A percentile compares a stretch with the other conserved stretches of the same genome.
Conservation (phyloP, 2,113 vertebrate species). For the Pseudopodoces humilis region DNA sequence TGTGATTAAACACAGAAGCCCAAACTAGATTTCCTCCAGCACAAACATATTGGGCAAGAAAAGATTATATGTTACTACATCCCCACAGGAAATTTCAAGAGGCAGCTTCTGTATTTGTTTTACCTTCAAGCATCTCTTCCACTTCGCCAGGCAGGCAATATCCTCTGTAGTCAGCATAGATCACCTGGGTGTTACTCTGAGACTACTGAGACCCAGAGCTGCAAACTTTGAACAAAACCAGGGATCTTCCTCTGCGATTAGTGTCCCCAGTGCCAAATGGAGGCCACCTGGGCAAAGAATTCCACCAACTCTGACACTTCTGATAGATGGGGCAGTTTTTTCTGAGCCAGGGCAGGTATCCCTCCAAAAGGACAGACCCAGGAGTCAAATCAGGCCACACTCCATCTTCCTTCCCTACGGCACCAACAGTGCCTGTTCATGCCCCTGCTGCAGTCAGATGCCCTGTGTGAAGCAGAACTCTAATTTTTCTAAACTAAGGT, state of each 20-base stretch:
- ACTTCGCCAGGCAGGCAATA: neutral
- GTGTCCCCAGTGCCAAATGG: neutral
- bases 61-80: neutral
- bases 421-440: neutral
- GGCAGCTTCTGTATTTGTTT: neutral
- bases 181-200: neutral
- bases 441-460: neutral
- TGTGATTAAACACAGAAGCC: conserved; percentile 58
- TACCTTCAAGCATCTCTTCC: neutral
- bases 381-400: neutral
- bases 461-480: neutral
- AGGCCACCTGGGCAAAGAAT: neutral
- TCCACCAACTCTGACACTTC: neutral
- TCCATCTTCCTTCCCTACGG: neutral
- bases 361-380: neutral
- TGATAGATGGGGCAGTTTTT: neutral
- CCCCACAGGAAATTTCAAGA: neutral
- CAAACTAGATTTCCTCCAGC: conserved; percentile 27
- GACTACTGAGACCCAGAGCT: neutral
- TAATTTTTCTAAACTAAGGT: neutral
- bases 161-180: neutral
- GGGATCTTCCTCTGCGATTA: neutral
- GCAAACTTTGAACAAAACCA: neutral
- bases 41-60: conserved; percentile 47
- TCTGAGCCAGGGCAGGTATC: neutral